Evolutionary conservation across 1,140 invertebrate genomes (phyloP), one percentile per base, ranked within the genome.

Genomic region (Argopecten irradians): DNA sequence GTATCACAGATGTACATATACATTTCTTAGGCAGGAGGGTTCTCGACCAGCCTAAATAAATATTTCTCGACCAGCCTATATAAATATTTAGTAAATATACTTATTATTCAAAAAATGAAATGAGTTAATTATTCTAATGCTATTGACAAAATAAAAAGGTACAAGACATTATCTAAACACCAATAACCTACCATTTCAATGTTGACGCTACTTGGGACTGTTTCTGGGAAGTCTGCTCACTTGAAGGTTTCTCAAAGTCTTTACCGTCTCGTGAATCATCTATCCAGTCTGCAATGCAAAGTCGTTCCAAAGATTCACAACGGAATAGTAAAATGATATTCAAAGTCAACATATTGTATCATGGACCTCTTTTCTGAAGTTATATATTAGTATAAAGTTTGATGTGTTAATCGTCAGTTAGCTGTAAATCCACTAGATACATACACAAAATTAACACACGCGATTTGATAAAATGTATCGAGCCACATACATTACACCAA

Each of bases 161-260:
- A 34, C n/a, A 14, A 34, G 22, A 34, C 22, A 84, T 84, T 28
- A 22, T 43, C n/a, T 36, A 9, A 19, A 34, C 19, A 16, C n/a
- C 3, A 87, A 28, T 3, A 71, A n/a, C 89, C 33, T 41, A 90
- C 89, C 89, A 90, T 84, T 90, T 90, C 9, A 90, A 71, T 9
- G 89, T 90, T 33, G 86, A 71, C 11, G 89, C 89, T 1, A 90
- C 89, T 43, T 90, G 89, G 0, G 89, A 90, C 43, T 90, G 89
- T 84, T 90, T 90, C 28, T 90, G 89, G 43, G 89, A 84, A 28
- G n/a, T 71, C 28, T 71, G 83, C 43, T 88, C 87, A 36, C 83
- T 34, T 33, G 36, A 71, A 71, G 39, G 19, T 28, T 85, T 35
- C 5, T 85, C 84, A 19, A 32, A 82, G 36, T 85, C 82, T 82